Base-by-base conservation (phyloP, 1,140 invertebrate genomes). In the Dermatophagoides farinae region DNA sequence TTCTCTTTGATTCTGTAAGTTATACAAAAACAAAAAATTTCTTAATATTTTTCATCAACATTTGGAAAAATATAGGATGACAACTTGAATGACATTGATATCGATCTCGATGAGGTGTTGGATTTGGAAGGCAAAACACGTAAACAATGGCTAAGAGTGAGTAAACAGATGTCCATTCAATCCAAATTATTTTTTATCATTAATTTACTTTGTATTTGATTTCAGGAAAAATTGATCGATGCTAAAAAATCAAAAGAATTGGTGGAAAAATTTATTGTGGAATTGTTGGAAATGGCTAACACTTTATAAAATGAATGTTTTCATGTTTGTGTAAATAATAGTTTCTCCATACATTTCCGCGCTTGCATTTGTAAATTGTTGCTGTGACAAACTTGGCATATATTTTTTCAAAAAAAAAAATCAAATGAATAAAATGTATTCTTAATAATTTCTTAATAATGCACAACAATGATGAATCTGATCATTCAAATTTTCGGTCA, bases 71-170 rank as follows among this genome's bases (percentile, higher is more conserved):
- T 55, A 11, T 31, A 55, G 14, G 41, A 50, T 37, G 60, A 61
- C 46, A 43, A 67, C 18, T 65, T 57, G 20, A 67, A 73, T 68
- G 86, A 90, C 73, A 85, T 90, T 57, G 88, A 91, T 73, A 84
- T 91, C 62, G 88, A 92, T 72, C 83, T 92, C 68, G 88, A 92
- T 75, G 86, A 92, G 77, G 77, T 91, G 47, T 76, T 91, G 64
- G 88, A 92, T 71, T 85, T 91, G 82, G 87, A 79, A 69, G 86
- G 89, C 70, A 81, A 82, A 57, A 79, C 82, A 65, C 79, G 87
- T 70, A 80, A 83, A 72, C 78, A 78, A 71, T 88, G 86, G 77
- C 78, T 90, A 70, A 78, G 81, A 76, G 86, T 87, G 74, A 80
- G 78, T 77, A 53, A 58, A 20, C 60, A 54, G 6, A 12, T 6